Evolutionary conservation across 2,113 vertebrate genomes (phyloP), one percentile per base, ranked within the genome.

Genomic region (Nothocercus julius): DNA sequence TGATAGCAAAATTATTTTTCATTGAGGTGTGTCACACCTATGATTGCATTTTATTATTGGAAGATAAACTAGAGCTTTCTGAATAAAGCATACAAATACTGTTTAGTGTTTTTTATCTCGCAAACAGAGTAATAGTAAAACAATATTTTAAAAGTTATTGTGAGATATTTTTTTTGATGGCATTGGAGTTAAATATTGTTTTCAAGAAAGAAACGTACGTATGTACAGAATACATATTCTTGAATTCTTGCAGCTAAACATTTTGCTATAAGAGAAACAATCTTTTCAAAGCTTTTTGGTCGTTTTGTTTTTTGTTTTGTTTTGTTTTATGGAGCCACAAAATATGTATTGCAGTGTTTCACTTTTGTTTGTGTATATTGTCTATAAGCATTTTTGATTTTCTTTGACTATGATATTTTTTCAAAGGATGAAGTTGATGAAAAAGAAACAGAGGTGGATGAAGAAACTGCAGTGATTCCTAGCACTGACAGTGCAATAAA

Each of bases 371-470:
- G 22, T 74, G 17, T 76, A 54, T 38, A 38, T 51, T 79, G 22
- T 77, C 59, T 85, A 7, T 91, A 95, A 92, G 38, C 34, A 22
- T 84, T 87, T 83, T 96, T 93, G 95, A 93, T 87, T 90, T 28
- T 94, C 78, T 93, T 90, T 2, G 88, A 40, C 78, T 92, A 24
- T 94, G 42, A 38, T 97, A 93, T 85, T 82, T 97, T 97, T 97
- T 88, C 87, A 84, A 97, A 98, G 98, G 97, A 97, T 78, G 97
- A 97, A 97, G 97, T 96, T 87, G 95, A 96, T 77, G 96, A 91
- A 82, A 97, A 95, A 85, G 92, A 96, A 93, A n/a, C 82, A 87
- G 84, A 95, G 13, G 77, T 74, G 63, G 93, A 96, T 93, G 97
- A 95, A 95, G 97, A 97, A 69, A 90, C n/a, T 85, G 34, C 67